Conservation (phyloP, 2,797 vertebrate genomes). For the Sphaeramia orbicularis region DNA sequence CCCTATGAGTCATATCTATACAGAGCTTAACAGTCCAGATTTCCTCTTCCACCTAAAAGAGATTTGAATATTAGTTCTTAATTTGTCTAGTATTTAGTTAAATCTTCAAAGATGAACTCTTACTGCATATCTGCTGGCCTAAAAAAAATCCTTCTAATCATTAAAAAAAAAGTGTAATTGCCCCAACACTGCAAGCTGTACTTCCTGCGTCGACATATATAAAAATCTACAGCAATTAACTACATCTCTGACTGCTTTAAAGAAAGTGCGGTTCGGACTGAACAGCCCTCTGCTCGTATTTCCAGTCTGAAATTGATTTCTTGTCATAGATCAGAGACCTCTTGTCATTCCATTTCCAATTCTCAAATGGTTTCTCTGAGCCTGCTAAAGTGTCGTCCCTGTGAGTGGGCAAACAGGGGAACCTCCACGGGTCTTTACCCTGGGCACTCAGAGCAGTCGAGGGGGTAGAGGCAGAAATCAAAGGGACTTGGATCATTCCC, state of each 20-base stretch:
- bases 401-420: conserved; percentile 75
- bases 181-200: conserved; percentile 60
- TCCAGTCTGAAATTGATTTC: conserved; percentile 86
- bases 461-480: conserved; percentile 81
- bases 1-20: conserved; percentile 63
- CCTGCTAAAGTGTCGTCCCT: conserved; percentile 72
- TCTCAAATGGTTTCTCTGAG: conserved; percentile 80
- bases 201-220: conserved; percentile 64
- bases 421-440: conserved; percentile 85
- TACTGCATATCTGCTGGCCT: conserved; percentile 79
- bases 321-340: conserved; percentile 84
- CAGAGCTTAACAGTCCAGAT: conserved; percentile 56
- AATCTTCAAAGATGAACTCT: conserved; percentile 87
- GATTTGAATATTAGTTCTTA: conserved; percentile 83
- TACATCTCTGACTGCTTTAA: conserved; percentile 76
- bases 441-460: conserved; percentile 73
- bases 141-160: conserved; percentile 83
- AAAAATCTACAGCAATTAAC: conserved; percentile 84
- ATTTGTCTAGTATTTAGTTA: conserved; percentile 82
- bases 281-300: conserved; percentile 74
- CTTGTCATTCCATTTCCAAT: conserved; percentile 83
- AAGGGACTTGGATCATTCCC: conserved; percentile 79
- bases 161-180: conserved; percentile 76
- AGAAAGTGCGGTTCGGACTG: conserved; percentile 62
- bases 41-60: conserved; percentile 80